Conservation (phyloP, 2,888 invertebrate species). For the Phytoseiulus persimilis region DNA sequence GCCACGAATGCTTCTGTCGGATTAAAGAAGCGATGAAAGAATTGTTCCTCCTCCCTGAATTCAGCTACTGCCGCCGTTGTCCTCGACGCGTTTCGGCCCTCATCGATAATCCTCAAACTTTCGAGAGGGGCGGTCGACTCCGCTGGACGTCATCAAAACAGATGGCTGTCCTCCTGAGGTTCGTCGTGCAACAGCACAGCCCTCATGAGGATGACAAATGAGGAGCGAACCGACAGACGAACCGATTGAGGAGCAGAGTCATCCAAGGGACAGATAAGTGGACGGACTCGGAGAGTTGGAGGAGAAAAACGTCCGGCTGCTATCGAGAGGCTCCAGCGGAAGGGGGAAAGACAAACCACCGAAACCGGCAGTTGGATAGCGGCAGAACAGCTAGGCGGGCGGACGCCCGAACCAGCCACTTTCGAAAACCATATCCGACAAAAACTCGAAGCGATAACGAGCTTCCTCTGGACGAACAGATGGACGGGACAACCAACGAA, state of each 20-base stretch:
- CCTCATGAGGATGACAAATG: background rate
- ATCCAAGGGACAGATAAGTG: background rate
- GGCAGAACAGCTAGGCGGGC: background rate
- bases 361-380: background rate
- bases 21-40: background rate
- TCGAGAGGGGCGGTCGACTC: too few species aligned
- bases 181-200: background rate
- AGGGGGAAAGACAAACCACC: too few species aligned
- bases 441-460: background rate
- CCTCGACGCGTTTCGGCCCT: background rate
- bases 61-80: background rate
- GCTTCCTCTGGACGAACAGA: background rate
- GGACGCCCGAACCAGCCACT: background rate
- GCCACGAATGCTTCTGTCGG: background rate
- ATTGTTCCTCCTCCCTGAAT: background rate
- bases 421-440: slow-evolving; percentile 5
- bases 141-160: too few species aligned
- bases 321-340: background rate
- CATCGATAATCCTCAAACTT: background rate
- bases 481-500: background rate
- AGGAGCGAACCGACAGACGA: background rate
- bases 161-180: too few species aligned
- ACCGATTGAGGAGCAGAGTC: background rate
- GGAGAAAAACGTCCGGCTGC: background rate
- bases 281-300: background rate